A percentile compares a stretch with the other conserved stretches of the same genome.
These are phyloP conservation scores for Macrostomum lignano DNA, from an alignment of 1,140 invertebrate genomes.

Conservation along the genomic window DNA sequence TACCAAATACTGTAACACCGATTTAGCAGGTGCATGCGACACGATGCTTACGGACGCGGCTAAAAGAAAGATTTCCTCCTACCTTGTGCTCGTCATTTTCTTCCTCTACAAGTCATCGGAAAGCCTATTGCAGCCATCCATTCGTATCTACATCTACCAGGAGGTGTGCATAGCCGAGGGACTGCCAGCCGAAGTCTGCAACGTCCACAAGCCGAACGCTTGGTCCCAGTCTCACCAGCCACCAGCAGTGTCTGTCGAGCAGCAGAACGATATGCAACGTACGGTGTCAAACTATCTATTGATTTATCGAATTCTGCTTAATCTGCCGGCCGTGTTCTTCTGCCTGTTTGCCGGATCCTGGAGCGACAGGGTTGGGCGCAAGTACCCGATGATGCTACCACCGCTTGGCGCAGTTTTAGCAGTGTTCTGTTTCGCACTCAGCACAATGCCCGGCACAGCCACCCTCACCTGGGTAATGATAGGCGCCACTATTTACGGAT, in stretches of 20 bases:
- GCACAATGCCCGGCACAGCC: constrained; percentile 9
- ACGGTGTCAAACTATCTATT: constrained; percentile 15
- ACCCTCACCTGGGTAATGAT: constrained; percentile 11
- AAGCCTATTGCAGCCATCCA: constrained; percentile 20
- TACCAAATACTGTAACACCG: too few species aligned
- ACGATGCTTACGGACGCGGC: too few species aligned
- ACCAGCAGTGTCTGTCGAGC: too few species aligned
- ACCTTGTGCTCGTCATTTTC: constrained; percentile 10
- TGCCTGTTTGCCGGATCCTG: constrained; percentile 23
- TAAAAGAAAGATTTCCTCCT: too few species aligned
- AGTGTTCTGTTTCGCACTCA: constrained; percentile 17
- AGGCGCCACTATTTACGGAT: constrained; percentile 15
- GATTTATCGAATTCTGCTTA: constrained; percentile 18
- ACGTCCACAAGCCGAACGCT: too few species aligned
- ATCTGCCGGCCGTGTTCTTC: constrained; percentile 19
- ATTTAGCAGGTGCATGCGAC: too few species aligned
- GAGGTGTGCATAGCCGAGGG: too few species aligned
- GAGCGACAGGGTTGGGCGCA: constrained; percentile 20
- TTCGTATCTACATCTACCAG: constrained; percentile 16
- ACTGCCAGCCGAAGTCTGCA: too few species aligned
- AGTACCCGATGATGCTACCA: constrained; percentile 23
- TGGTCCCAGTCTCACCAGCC: too few species aligned
- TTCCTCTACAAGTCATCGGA: constrained; percentile 24
- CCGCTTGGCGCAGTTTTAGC: constrained; percentile 16
- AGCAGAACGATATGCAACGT: constrained; percentile 15